phyloP scores from a whole-genome alignment of 2,113 vertebrate species.

The Leptocoma aspasia region DNA sequence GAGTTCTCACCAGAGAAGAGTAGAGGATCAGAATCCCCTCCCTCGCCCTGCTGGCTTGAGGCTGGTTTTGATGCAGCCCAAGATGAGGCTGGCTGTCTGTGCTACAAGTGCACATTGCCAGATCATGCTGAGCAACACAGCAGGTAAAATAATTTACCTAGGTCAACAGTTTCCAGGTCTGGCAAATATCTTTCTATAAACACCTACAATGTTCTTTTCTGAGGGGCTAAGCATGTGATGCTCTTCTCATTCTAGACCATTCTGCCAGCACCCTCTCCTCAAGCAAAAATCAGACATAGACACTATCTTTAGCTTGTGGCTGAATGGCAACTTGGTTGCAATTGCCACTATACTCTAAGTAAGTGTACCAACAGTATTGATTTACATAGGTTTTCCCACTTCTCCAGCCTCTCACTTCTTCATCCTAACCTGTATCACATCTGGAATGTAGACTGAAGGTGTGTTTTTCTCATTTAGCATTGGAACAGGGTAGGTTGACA shows the following conservation, averaged over 20 bases:
- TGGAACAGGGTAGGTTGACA: neutral
- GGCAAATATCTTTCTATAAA: neutral
- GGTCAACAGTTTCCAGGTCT: neutral
- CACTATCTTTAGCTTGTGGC: neutral
- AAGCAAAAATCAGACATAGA: neutral
- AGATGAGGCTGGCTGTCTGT: neutral
- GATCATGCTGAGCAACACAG: neutral
- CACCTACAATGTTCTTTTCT: neutral
- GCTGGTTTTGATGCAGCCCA: neutral
- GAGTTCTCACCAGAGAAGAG: neutral
- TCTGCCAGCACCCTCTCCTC: neutral
- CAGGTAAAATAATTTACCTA: neutral
- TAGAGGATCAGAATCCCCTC: neutral
- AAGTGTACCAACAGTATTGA: neutral
- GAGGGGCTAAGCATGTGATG: neutral
- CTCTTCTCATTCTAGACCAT: neutral
- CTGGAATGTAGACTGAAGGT: neutral
- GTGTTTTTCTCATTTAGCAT: neutral
- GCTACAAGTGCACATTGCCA: rapidly evolving
- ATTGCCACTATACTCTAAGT: neutral
- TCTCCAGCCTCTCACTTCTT: neutral
- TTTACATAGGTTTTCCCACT: neutral
- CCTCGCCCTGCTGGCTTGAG: neutral
- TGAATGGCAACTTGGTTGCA: neutral
- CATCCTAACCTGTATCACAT: neutral